Evolutionary conservation across 2,797 vertebrate genomes (phyloP).

Genomic region (Calcarius lapponicus): DNA sequence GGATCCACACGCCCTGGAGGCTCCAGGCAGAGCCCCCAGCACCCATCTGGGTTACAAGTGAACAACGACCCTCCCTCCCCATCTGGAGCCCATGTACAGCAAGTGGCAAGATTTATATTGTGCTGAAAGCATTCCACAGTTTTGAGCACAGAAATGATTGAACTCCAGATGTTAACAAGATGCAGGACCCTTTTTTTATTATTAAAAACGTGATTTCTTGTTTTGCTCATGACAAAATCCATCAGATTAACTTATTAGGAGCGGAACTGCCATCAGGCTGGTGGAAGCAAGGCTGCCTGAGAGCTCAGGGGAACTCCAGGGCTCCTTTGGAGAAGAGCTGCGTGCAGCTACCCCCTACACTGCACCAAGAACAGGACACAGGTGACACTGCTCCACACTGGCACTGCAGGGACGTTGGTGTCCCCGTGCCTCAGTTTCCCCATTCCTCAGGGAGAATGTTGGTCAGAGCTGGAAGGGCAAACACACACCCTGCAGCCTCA

Average conservation of each 20-base stretch:
- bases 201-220: conserved; percentile 83
- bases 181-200: conserved; percentile 86
- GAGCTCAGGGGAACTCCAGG: neutral
- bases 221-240: conserved; percentile 81
- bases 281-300: conserved; percentile 39
- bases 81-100: conserved; percentile 89
- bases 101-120: conserved; percentile 87
- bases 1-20: conserved; percentile 64
- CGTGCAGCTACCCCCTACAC: neutral
- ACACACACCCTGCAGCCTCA: neutral
- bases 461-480: neutral
- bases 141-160: conserved; percentile 91
- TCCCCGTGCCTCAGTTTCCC: neutral
- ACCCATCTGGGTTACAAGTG: conserved; percentile 76
- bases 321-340: neutral
- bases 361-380: neutral
- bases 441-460: no score
- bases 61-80: conserved; percentile 76
- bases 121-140: conserved; percentile 90
- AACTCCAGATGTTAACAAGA: conserved; percentile 94
- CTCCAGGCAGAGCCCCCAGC: conserved; percentile 62
- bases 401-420: neutral
- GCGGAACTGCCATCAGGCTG: conserved; percentile 62
- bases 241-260: conserved; percentile 80
- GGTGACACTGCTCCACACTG: neutral